These are phyloP conservation scores for Rhogogaster chlorosoma DNA, from an alignment of 2,888 invertebrate genomes.

Conservation along the genomic window DNA sequence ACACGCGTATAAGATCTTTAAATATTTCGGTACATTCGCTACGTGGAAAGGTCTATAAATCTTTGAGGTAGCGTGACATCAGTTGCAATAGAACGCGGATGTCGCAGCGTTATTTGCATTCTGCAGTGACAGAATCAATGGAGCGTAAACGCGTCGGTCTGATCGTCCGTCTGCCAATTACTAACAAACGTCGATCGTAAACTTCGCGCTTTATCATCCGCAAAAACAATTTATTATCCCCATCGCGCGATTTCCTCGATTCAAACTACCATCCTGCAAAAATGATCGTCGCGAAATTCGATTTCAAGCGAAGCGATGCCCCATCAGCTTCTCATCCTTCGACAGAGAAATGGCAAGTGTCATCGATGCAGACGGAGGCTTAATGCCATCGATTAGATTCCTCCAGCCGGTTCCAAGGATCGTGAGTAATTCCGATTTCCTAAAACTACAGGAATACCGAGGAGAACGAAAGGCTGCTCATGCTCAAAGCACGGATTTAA, in stretches of 20 bases:
- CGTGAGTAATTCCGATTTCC: neutral
- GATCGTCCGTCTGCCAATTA: constrained; percentile 41
- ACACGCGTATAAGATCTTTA: neutral
- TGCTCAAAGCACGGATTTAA: neutral
- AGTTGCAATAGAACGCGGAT: constrained; percentile 44
- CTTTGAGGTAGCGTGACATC: constrained; percentile 13
- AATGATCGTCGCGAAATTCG: constrained; percentile 6
- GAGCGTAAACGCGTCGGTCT: constrained; percentile 20
- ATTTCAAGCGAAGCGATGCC: neutral
- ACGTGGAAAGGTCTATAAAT: constrained; percentile 1
- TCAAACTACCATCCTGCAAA: neutral
- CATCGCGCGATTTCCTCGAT: neutral
- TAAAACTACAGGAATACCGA: neutral
- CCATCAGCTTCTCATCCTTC: neutral
- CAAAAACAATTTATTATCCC: constrained; percentile 24
- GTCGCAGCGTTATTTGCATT: constrained; percentile 43
- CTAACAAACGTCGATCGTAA: constrained; percentile 45
- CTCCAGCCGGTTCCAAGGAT: neutral
- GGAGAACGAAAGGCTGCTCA: neutral
- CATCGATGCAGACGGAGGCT: neutral
- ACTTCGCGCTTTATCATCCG: constrained; percentile 42
- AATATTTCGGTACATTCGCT: neutral
- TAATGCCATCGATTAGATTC: neutral
- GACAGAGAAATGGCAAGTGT: neutral
- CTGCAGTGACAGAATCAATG: constrained; percentile 34